These are phyloP conservation scores for Nematolebias whitei DNA, from an alignment of 2,113 vertebrate species.

Conservation along the genomic window DNA sequence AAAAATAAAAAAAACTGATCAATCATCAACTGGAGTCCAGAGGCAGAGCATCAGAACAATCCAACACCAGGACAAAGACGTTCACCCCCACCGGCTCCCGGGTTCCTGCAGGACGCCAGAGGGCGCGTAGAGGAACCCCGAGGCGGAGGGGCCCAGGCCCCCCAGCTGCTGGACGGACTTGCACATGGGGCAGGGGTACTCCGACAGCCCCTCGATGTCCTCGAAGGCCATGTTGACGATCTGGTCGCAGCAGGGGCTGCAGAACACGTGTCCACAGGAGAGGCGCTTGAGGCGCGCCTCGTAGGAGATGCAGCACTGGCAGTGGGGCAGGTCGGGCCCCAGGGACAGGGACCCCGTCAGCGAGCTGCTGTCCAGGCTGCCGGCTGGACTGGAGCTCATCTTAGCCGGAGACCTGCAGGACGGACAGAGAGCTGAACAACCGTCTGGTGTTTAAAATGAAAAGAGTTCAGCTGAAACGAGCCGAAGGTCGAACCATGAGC, in stretches of 20 bases:
- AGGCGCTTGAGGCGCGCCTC: slow-evolving; percentile 76
- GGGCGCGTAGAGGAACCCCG: slow-evolving; percentile 57
- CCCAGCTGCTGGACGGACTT: slow-evolving; percentile 76
- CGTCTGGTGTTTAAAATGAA: no score
- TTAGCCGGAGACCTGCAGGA: slow-evolving; percentile 73
- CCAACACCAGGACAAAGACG: not conserved
- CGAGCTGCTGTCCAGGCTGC: slow-evolving; percentile 80
- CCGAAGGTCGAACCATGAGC: no score
- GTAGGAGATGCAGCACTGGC: slow-evolving; percentile 80
- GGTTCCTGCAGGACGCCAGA: slow-evolving; percentile 61
- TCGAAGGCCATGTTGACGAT: slow-evolving; percentile 83
- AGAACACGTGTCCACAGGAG: slow-evolving; percentile 81
- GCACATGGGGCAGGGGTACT: slow-evolving; percentile 83
- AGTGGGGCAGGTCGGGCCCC: slow-evolving; percentile 78
- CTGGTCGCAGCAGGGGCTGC: slow-evolving; percentile 77
- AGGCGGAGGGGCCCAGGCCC: slow-evolving; percentile 59
- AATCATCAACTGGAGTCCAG: not conserved
- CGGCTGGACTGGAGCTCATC: slow-evolving; percentile 61
- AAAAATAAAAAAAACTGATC: not conserved
- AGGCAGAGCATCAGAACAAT: not conserved
- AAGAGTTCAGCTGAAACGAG: no score
- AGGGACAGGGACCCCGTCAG: slow-evolving; percentile 77
- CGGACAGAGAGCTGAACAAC: not conserved
- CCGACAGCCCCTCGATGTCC: slow-evolving; percentile 81
- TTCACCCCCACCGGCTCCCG: slow-evolving; percentile 63